Evolutionary conservation across 2,888 invertebrate species (phyloP), one percentile per base, ranked within the genome.

Genomic region (Pseudococcus longispinus): DNA sequence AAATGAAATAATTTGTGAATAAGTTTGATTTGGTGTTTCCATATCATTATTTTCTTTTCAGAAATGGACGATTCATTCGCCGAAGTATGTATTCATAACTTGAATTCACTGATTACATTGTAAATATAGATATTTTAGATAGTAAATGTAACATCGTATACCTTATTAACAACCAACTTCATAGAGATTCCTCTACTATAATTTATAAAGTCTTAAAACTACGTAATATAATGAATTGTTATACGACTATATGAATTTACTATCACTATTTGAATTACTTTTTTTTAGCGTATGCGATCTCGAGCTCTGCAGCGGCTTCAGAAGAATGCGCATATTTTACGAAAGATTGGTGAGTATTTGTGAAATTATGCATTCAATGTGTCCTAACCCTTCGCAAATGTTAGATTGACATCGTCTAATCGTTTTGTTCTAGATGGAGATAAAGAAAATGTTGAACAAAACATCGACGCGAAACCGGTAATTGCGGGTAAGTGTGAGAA

Each of bases 281-380:
- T 18, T n/a, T 55, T 86, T 55, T 9, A 86, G 86, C 86, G 86
- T 51, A 86, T 86, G 86, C 86, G 86, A 20, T 20, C 23, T 29
- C 74, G 86, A 55, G 86, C 86, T 26, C 20, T 86, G 11, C 70
- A 86, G 42, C 46, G 86, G 15, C 51, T 86, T n/a, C 44, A 86
- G 42, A 70, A 77, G n/a, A 86, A 86, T 80, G 86, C 86, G 1
- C 86, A 86, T 32, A 85, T 85, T 42, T 20, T 85, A 65, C 55
- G 44, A 15, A 65, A 37, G 23, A 26, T 23, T 13, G 44, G 42
- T 85, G 42, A 0, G 84, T 26, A 20, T 26, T 29, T 60, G 20
- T 15, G n/a, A 51, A 83, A 46, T 32, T 44, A 9, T 23, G 15
- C n/a, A 46, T 11, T 23, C 8, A 83, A 23, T 37, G 8, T 37